These are phyloP conservation scores for Pachydiplax longipennis DNA, from an alignment of 2,888 invertebrate genomes.

Conservation along the genomic window DNA sequence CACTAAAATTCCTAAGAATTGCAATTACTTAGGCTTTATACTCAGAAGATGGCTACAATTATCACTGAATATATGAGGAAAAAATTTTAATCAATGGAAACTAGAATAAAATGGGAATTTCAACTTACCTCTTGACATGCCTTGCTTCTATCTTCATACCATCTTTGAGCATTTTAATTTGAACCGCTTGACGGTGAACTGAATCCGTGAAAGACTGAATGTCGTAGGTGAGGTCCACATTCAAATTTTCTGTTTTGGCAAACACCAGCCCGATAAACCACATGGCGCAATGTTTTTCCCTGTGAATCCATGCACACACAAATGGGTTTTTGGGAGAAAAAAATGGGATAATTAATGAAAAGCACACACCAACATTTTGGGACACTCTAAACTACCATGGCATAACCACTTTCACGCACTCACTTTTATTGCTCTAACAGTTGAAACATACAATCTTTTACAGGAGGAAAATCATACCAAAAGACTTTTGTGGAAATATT, in stretches of 20 bases:
- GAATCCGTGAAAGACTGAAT: slow-evolving; percentile 90
- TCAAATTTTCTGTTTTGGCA: slow-evolving; percentile 84
- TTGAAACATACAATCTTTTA: neutral
- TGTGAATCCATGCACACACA: slow-evolving; percentile 16
- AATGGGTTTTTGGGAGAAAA: neutral
- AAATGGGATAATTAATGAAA: neutral
- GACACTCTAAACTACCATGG: neutral
- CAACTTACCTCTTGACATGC: slow-evolving; percentile 74
- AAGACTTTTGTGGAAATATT: neutral
- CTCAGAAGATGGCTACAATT: too few species aligned
- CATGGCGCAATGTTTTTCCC: slow-evolving; percentile 75
- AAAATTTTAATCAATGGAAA: neutral
- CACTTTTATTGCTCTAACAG: neutral
- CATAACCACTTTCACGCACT: neutral
- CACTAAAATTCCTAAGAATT: too few species aligned
- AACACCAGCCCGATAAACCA: slow-evolving; percentile 99
- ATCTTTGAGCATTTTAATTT: slow-evolving; percentile 73
- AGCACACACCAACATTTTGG: neutral
- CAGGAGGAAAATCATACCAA: neutral
- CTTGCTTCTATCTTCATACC: slow-evolving; percentile 85
- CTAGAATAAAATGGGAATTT: too few species aligned
- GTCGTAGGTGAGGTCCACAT: slow-evolving; percentile 92
- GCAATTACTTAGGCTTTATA: too few species aligned
- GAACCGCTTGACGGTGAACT: slow-evolving; percentile 73
- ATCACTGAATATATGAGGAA: too few species aligned